phyloP scores from a whole-genome alignment of 2,113 vertebrate genomes.

The Cryptotis parvus region DNA sequence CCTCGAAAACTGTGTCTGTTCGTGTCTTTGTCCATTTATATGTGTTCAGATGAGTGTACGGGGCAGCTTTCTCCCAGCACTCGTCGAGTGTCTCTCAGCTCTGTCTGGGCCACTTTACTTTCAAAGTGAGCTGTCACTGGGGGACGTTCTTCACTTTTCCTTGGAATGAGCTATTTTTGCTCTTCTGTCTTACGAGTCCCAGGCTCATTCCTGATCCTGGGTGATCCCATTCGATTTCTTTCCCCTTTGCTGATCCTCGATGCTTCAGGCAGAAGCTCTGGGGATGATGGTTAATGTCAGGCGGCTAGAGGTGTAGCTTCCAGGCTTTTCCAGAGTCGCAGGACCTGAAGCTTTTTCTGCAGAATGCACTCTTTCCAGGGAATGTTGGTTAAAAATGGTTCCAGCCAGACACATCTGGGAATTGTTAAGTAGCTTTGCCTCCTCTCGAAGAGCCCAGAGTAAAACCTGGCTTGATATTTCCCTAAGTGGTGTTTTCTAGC shows the following conservation, averaged over 20 bases:
- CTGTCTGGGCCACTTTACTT: slow-evolving; percentile 77
- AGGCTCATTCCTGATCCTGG: background rate
- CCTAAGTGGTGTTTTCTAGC: slow-evolving; percentile 16
- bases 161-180: slow-evolving; percentile 4
- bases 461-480: slow-evolving; percentile 16
- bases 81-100: slow-evolving; percentile 71
- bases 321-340: background rate
- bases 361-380: background rate
- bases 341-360: background rate
- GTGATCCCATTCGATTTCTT: background rate
- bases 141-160: background rate
- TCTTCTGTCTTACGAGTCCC: background rate
- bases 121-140: slow-evolving; percentile 60
- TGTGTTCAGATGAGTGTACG: slow-evolving; percentile 55
- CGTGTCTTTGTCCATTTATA: slow-evolving; percentile 74
- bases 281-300: background rate
- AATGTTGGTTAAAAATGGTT: background rate
- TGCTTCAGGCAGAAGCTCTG: background rate
- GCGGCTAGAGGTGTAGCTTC: background rate
- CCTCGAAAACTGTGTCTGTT: slow-evolving; percentile 57
- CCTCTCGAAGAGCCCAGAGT: background rate
- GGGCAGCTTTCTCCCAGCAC: slow-evolving; percentile 64
- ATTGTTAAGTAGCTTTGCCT: background rate
- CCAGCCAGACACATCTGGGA: background rate
- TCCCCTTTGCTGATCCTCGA: background rate